Conservation (phyloP, 2,888 invertebrate species). For the Pecten maximus region DNA sequence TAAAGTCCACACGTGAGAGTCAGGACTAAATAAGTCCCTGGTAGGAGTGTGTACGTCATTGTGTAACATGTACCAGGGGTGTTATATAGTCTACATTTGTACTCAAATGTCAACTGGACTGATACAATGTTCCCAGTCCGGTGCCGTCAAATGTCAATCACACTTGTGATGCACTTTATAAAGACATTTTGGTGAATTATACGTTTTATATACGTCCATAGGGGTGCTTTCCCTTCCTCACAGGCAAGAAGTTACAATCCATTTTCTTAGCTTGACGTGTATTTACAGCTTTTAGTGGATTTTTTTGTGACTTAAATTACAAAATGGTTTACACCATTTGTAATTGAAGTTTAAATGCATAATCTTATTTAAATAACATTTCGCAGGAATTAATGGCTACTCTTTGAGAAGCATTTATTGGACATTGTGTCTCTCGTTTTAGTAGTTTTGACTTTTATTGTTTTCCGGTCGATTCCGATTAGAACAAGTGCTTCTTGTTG, state of each 20-base stretch:
- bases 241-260: background rate
- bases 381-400: background rate
- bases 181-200: background rate
- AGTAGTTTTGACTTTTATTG: background rate
- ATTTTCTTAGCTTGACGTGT: background rate
- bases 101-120: background rate
- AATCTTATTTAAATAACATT: background rate
- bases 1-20: background rate
- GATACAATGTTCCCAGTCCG: background rate
- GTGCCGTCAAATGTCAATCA: background rate
- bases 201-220: background rate
- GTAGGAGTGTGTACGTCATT: background rate
- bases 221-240: background rate
- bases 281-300: background rate
- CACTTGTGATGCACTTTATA: background rate
- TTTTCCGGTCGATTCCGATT: background rate
- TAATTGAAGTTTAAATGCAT: background rate
- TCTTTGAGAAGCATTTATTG: background rate
- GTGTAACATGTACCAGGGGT: background rate
- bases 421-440: background rate
- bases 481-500: background rate
- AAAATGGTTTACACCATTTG: constrained; percentile 13
- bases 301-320: background rate
- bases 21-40: too few species aligned
- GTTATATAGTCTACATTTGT: background rate